A percentile compares a stretch with the other conserved stretches of the same genome.
Conservation (phyloP, 1,140 invertebrate genomes). For the Macrocentrus cingulum region DNA sequence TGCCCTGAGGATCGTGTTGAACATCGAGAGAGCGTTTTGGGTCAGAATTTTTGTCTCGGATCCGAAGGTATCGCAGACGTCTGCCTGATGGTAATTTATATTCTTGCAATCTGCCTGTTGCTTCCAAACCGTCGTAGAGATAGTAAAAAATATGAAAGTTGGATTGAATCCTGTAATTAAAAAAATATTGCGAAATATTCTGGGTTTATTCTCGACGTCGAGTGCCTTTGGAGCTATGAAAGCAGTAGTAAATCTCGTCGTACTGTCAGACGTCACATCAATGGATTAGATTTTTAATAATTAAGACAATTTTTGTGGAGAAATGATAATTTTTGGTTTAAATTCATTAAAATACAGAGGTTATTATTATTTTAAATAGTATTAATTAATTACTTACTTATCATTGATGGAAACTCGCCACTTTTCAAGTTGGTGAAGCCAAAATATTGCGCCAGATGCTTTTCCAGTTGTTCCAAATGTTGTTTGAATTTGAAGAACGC, state of each 20-base stretch:
- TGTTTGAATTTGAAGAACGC: constrained; percentile 80
- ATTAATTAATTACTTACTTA: constrained; percentile 60
- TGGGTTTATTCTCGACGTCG: too few relatives aligned
- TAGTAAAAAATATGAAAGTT: constrained; percentile 92
- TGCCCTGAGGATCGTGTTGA: constrained; percentile 65
- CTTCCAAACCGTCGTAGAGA: constrained; percentile 78
- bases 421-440: constrained; percentile 85
- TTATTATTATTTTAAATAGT: neutral
- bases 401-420: constrained; percentile 80
- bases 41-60: constrained; percentile 60
- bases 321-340: too few relatives aligned
- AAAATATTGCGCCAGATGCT: constrained; percentile 82
- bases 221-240: too few relatives aligned
- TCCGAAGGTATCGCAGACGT: constrained; percentile 77
- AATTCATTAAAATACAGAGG: too few relatives aligned
- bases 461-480: constrained; percentile 84
- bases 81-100: constrained; percentile 68
- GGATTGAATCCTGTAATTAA: constrained; percentile 72
- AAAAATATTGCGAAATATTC: too few relatives aligned
- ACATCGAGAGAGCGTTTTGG: constrained; percentile 56
- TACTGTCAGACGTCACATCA: too few relatives aligned
- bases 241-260: too few relatives aligned
- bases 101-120: constrained; percentile 63
- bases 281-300: too few relatives aligned
- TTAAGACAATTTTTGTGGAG: too few relatives aligned